Conservation (phyloP, 1,140 invertebrate genomes). For the Drosophila trapezifrons region DNA sequence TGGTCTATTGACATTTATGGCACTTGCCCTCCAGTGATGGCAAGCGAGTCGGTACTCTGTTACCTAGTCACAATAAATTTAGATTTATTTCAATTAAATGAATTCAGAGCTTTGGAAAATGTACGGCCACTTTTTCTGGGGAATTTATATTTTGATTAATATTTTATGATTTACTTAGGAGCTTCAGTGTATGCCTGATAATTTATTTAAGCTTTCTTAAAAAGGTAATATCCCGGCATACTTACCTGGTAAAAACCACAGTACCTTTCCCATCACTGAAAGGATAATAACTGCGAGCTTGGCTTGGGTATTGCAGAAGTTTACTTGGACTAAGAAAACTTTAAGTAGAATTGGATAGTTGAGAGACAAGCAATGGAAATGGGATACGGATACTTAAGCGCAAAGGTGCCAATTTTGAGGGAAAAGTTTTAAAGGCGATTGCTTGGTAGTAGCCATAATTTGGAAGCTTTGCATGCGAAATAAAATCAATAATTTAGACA, state of each 20-base stretch:
- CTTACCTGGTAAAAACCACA: neutral
- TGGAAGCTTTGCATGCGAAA: too few relatives aligned
- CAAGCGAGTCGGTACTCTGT: neutral
- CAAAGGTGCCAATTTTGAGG: neutral
- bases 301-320: constrained; percentile 35
- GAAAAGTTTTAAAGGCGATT: neutral
- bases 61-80: neutral
- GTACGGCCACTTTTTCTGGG: too few relatives aligned
- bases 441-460: neutral
- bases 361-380: constrained; percentile 58
- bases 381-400: constrained; percentile 28
- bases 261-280: neutral
- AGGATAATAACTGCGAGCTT: constrained; percentile 29
- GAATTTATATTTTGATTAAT: too few relatives aligned
- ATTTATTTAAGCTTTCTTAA: too few relatives aligned
- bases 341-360: constrained; percentile 49
- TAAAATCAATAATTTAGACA: neutral
- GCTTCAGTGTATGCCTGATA: too few relatives aligned
- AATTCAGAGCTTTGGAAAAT: neutral
- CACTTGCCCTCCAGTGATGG: constrained; percentile 37
- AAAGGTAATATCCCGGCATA: too few relatives aligned
- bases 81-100: neutral
- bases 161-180: too few relatives aligned
- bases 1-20: constrained; percentile 80
- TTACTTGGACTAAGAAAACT: constrained; percentile 41